phyloP scores from a whole-genome alignment of 2,888 invertebrate species.

The Noctua janthe region DNA sequence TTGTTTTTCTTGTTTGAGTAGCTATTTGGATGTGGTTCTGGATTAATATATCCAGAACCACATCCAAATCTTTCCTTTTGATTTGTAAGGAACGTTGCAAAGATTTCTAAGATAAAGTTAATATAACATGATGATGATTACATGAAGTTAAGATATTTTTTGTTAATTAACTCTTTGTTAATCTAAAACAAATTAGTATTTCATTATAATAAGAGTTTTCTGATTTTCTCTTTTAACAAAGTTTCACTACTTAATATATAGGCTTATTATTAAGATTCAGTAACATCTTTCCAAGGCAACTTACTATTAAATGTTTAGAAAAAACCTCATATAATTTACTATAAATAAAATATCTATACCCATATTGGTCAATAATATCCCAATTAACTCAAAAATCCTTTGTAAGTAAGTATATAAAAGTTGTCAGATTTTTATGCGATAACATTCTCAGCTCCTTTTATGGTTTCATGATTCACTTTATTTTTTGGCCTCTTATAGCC shows the following conservation, averaged over 20 bases:
- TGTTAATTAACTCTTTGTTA: neutral
- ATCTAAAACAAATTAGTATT: slow-evolving; percentile 10
- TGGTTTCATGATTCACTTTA: slow-evolving; percentile 59
- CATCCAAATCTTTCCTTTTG: too few relatives aligned
- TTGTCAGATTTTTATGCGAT: slow-evolving; percentile 40
- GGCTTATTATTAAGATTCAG: neutral
- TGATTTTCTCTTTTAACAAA: slow-evolving; percentile 4
- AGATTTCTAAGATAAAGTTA: too few relatives aligned
- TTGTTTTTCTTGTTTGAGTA: neutral
- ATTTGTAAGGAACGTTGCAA: neutral
- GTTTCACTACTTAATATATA: neutral
- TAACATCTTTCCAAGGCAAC: neutral
- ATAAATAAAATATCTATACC: slow-evolving; percentile 9
- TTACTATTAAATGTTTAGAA: slow-evolving; percentile 1
- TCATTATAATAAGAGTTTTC: neutral
- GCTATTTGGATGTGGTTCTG: too few relatives aligned
- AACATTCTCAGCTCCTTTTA: slow-evolving; percentile 50
- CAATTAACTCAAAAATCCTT: slow-evolving; percentile 43
- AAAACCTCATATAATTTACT: neutral
- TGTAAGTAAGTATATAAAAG: slow-evolving; percentile 5
- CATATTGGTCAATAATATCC: slow-evolving; percentile 45
- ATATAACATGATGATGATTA: neutral
- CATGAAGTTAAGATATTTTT: neutral
- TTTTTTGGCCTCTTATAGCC: slow-evolving; percentile 23
- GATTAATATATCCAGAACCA: too few relatives aligned